phyloP scores from a whole-genome alignment of 2,888 invertebrate species.

The Volucella zonaria region DNA sequence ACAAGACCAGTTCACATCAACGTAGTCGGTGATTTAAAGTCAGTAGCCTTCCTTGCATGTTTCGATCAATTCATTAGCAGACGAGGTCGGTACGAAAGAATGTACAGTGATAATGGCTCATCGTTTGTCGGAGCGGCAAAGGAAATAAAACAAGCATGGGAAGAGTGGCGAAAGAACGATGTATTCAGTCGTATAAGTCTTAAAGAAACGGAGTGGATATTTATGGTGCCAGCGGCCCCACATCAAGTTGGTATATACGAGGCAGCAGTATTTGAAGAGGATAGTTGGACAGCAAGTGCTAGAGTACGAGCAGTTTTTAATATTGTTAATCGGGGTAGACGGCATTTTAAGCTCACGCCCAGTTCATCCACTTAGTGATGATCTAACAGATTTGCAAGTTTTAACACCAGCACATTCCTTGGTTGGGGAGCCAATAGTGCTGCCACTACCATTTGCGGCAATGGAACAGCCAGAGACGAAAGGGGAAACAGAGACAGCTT shows the following conservation, averaged over 20 bases:
- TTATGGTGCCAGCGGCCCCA: conserved; percentile 39
- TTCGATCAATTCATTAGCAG: conserved; percentile 37
- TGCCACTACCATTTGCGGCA: conserved; percentile 18
- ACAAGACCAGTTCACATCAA: not conserved
- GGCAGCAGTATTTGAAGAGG: conserved; percentile 33
- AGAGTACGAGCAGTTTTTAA: no score
- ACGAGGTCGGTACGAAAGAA: conserved; percentile 30
- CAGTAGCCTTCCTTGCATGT: conserved; percentile 38
- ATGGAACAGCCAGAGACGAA: not conserved
- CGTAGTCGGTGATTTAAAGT: not conserved
- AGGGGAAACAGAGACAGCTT: no score
- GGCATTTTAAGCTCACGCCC: no score
- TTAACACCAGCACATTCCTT: no score
- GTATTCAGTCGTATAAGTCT: conserved; percentile 10
- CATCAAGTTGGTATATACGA: conserved; percentile 68
- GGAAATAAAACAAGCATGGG: conserved; percentile 3
- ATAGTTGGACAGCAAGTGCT: no score
- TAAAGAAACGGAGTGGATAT: conserved; percentile 37
- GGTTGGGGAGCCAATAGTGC: conserved; percentile 31
- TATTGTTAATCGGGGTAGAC: no score
- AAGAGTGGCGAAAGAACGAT: conserved; percentile 14
- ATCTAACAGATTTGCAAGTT: no score
- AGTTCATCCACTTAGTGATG: no score
- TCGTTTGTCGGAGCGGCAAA: conserved; percentile 40
- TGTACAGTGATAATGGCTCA: conserved; percentile 48